A percentile compares a stretch with the other conserved stretches of the same genome.
phyloP scores from a whole-genome alignment of 2,888 invertebrate species.

The Cenopis cana region DNA sequence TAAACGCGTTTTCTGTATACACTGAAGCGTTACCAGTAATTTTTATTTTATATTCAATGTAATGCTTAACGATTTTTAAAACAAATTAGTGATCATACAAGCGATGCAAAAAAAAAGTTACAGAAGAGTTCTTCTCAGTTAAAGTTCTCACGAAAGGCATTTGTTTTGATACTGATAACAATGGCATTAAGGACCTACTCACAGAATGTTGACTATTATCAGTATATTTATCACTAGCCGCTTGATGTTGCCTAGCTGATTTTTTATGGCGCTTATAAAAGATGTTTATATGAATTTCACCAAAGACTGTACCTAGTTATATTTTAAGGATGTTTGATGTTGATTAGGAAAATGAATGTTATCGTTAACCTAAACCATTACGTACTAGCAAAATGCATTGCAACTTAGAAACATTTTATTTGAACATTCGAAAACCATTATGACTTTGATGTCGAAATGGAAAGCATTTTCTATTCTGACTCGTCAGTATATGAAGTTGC shows the following conservation, averaged over 20 bases:
- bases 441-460: neutral
- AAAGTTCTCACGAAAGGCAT: conserved; percentile 6
- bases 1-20: neutral
- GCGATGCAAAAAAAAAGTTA: conserved; percentile 38
- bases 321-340: too few species aligned
- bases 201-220: neutral
- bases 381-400: too few species aligned
- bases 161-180: too few species aligned
- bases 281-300: too few species aligned
- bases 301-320: too few species aligned
- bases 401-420: neutral
- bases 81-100: conserved; percentile 39
- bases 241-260: too few species aligned
- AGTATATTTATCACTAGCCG: too few species aligned
- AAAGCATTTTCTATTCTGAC: neutral
- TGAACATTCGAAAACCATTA: neutral
- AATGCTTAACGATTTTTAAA: conserved; percentile 19
- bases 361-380: too few species aligned
- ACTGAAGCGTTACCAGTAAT: too few species aligned
- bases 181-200: neutral
- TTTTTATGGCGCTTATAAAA: too few species aligned
- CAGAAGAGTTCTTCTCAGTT: neutral
- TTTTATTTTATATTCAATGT: conserved; percentile 38
- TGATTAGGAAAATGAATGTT: too few species aligned
- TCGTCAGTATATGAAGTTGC: neutral